Base-by-base conservation (phyloP, 2,797 vertebrate genomes). In the Rachycentron canadum region DNA sequence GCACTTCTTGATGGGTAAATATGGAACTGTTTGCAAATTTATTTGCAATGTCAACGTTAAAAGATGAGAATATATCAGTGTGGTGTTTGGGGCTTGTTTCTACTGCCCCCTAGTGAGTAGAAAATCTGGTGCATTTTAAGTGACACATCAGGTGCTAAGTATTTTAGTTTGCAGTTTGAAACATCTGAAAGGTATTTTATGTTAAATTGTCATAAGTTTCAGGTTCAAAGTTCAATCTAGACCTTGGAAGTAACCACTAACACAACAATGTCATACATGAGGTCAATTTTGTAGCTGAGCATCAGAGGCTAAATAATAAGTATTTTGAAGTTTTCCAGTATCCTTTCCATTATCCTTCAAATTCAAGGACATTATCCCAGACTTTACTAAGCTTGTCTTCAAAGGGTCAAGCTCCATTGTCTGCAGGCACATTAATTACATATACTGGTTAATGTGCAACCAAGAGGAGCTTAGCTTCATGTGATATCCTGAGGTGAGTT, bases 401-500 rank as follows among this genome's bases (percentile, higher is more conserved):
- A n/a, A 17, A 64, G 19, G 25, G 7, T 57, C 12, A n/a, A 43
- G 23, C 30, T 38, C 19, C 36, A 5, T 10, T 63, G 53, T 81
- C 76, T 70, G 76, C 84, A 70, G 73, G 41, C 68, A 45, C 40
- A 60, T 85, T 71, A 73, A 84, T 78, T 45, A 40, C 57, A 62
- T n/a, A 30, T 13, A 79, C 53, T 66, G 60, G 93, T 93, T 92
- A 93, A 94, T 91, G 87, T 87, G 69, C 86, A 92, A 92, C 91
- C 55, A 32, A 64, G 64, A 63, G 62, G 53, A 59, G 61, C 73
- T 86, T n/a, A 57, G 65, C 43, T 84, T 73, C 86, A 86, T 88
- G 88, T 85, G 81, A 90, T 82, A 82, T 83, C 69, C 79, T 64
- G 57, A 79, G 73, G 82, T 82, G 83, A 91, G 90, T 84, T 80